Percentiles rank a stretch among this genome's conserved stretches.
phyloP scores from a whole-genome alignment of 2,888 invertebrate species.

The Heteromyza rotundicornis region DNA sequence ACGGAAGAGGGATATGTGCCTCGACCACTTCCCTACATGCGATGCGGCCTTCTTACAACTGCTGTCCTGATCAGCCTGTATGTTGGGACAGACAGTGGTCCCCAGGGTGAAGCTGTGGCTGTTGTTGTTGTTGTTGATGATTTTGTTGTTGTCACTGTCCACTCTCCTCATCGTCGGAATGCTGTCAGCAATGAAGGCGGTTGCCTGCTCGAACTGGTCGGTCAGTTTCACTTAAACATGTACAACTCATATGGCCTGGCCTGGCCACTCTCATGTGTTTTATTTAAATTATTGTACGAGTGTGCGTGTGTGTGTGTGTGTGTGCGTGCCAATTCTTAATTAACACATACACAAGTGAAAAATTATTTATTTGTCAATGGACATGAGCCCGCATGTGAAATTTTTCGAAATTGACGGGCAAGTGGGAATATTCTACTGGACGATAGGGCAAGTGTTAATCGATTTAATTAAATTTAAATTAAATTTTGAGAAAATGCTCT shows the following conservation, averaged over 20 bases:
- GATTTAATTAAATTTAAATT: conserved; percentile 17
- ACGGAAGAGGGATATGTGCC: too few species aligned
- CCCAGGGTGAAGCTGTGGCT: background rate
- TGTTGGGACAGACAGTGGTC: background rate
- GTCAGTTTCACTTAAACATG: conserved; percentile 4
- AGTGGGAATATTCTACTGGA: too few species aligned
- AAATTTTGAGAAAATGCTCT: too few species aligned
- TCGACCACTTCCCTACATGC: background rate
- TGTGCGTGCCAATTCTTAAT: conserved; percentile 46
- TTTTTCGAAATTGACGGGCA: conserved; percentile 1
- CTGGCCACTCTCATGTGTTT: background rate
- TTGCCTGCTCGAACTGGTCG: too few species aligned
- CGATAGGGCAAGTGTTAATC: conserved; percentile 11
- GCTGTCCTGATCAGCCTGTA: too few species aligned
- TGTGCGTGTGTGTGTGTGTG: conserved; percentile 22
- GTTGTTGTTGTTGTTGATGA: background rate
- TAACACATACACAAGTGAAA: conserved; percentile 39
- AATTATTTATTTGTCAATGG: background rate
- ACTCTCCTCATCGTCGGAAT: background rate
- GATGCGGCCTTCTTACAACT: too few species aligned
- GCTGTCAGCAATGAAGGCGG: background rate
- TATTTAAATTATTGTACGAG: background rate
- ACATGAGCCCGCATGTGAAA: conserved; percentile 8
- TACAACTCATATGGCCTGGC: too few species aligned
- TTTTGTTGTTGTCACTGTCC: background rate